Evolutionary conservation across 2,888 invertebrate species (phyloP).

Genomic region (Adela reaumurella): DNA sequence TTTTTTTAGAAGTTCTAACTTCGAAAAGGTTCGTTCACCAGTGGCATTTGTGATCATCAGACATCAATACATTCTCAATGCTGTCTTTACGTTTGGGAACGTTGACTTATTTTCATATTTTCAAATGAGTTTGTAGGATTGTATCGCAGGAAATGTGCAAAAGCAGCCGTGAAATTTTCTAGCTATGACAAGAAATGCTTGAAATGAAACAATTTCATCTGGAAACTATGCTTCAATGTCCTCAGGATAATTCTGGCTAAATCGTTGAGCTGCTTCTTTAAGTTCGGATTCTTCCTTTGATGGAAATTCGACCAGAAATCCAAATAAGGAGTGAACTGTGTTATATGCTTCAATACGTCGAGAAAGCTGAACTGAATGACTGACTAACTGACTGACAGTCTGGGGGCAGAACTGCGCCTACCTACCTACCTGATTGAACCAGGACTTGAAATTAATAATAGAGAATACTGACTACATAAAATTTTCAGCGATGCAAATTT

Average conservation of each 20-base stretch:
- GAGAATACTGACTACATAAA: too few relatives aligned
- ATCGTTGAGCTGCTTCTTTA: constrained; percentile 5
- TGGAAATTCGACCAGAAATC: constrained; percentile 4
- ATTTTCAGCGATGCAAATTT: too few relatives aligned
- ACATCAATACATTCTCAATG: constrained; percentile 6
- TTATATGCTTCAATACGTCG: constrained; percentile 5
- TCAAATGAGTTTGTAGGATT: constrained; percentile 6
- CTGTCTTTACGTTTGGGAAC: constrained; percentile 9
- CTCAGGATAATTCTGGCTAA: constrained; percentile 5
- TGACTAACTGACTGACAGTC: too few relatives aligned
- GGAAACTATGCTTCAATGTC: constrained; percentile 4
- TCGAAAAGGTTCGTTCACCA: constrained; percentile 8
- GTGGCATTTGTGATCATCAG: constrained; percentile 5
- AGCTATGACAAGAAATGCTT: constrained; percentile 6
- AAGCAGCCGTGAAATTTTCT: constrained; percentile 1
- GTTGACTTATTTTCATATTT: constrained; percentile 7
- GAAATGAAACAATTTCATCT: constrained; percentile 6
- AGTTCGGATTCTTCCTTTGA: constrained; percentile 2
- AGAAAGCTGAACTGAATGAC: too few relatives aligned
- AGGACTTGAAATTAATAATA: too few relatives aligned
- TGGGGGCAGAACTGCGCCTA: too few relatives aligned
- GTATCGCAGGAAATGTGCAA: constrained; percentile 3
- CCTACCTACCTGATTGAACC: too few relatives aligned
- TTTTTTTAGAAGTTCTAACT: constrained; percentile 9
- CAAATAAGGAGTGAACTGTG: constrained; percentile 3